These are phyloP conservation scores for Solea senegalensis DNA, from an alignment of 2,113 vertebrate genomes.

Conservation along the genomic window DNA sequence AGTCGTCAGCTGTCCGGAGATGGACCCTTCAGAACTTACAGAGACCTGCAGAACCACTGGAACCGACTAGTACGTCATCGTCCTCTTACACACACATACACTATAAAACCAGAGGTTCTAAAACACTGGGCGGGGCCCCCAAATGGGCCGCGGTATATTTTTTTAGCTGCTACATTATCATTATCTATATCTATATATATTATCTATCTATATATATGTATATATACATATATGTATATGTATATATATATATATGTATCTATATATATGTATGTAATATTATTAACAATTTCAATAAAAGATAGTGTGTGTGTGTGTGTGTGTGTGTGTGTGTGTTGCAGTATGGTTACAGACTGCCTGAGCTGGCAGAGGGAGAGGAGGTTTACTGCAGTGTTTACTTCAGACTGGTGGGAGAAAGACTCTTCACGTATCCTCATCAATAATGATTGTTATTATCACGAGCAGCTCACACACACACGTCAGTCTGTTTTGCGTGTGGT, in stretches of 20 bases:
- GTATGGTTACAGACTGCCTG: conserved; percentile 92
- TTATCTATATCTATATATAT: too few species aligned
- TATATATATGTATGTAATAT: too few species aligned
- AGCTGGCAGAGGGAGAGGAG: conserved; percentile 68
- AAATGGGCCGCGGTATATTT: too few species aligned
- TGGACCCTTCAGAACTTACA: conserved; percentile 86
- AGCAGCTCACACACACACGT: not conserved
- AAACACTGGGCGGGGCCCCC: not conserved
- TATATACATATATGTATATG: too few species aligned
- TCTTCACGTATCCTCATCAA: conserved; percentile 89
- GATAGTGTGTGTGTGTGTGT: conserved; percentile 5
- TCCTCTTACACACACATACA: conserved; percentile 10
- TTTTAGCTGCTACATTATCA: too few species aligned
- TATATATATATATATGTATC: too few species aligned
- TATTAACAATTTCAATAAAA: too few species aligned
- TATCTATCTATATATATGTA: too few species aligned
- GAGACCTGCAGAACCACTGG: conserved; percentile 89
- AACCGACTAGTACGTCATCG: conserved; percentile 81
- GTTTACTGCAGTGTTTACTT: conserved; percentile 90
- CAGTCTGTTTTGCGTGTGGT: not conserved
- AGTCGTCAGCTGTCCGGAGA: conserved; percentile 80
- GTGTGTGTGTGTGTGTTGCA: conserved; percentile 52
- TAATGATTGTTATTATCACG: not conserved
- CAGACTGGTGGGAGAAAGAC: conserved; percentile 81
- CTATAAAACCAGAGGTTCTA: not conserved